Evolutionary conservation across 1,140 invertebrate species (phyloP).

Genomic region (Ips nitidus): DNA sequence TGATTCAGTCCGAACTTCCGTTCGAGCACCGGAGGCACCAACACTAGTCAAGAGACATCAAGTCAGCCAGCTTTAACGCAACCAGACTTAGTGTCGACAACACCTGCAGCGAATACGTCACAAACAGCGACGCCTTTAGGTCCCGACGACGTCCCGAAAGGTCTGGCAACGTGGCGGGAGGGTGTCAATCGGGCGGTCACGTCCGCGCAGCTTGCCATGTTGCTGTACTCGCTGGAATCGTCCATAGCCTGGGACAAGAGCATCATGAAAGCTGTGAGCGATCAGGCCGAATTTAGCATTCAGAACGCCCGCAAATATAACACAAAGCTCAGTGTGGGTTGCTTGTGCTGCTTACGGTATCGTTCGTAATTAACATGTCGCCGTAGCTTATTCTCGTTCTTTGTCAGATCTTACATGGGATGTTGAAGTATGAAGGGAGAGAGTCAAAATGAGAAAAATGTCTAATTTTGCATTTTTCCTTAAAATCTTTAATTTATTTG

Average conservation of each 20-base stretch:
- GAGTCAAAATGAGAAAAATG: no score
- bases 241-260: conserved; percentile 98
- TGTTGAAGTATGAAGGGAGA: no score
- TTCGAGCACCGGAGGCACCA: conserved; percentile 57
- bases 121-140: conserved; percentile 25
- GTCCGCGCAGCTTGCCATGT: conserved; percentile 87
- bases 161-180: conserved; percentile 84
- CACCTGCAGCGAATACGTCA: conserved; percentile 51
- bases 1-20: conserved; percentile 18
- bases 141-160: conserved; percentile 61
- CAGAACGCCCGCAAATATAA: conserved; percentile 54
- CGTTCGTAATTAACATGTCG: neutral
- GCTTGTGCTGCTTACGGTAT: conserved; percentile 43
- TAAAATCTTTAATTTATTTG: no score
- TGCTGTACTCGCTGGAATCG: conserved; percentile 84
- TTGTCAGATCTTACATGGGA: no score
- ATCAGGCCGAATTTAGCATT: conserved; percentile 51
- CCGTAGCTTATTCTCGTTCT: neutral
- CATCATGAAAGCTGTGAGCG: conserved; percentile 97
- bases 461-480: no score
- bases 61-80: neutral
- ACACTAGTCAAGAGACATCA: conserved; percentile 43
- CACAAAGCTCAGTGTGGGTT: conserved; percentile 53
- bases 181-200: conserved; percentile 80
- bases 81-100: neutral